These are phyloP conservation scores for Epinephelus moara DNA, from an alignment of 2,113 vertebrate genomes.

Conservation along the genomic window DNA sequence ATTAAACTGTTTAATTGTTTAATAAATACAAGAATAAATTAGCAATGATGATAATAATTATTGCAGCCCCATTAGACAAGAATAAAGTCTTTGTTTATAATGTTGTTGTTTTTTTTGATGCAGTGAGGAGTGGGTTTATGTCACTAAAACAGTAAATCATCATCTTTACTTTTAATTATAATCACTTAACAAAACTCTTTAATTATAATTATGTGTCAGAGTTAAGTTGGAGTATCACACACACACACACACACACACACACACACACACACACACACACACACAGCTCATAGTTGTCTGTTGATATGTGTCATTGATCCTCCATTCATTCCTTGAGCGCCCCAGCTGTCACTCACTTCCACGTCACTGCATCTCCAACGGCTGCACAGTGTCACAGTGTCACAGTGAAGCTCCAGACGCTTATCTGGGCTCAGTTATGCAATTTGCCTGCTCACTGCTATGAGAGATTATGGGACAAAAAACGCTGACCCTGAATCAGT, in stretches of 20 bases:
- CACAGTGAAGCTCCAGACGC: slow-evolving; percentile 6
- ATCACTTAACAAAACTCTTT: background rate
- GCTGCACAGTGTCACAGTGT: slow-evolving; percentile 40
- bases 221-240: background rate
- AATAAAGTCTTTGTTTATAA: too few relatives aligned
- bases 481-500: slow-evolving; percentile 30
- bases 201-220: too few relatives aligned
- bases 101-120: too few relatives aligned
- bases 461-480: background rate
- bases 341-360: slow-evolving; percentile 75
- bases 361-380: slow-evolving; percentile 65
- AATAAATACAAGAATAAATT: background rate
- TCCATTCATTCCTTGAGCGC: slow-evolving; percentile 59
- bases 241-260: background rate
- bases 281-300: slow-evolving; percentile 47
- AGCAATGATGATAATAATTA: background rate
- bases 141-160: too few relatives aligned
- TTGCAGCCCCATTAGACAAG: too few relatives aligned
- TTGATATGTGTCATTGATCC: slow-evolving; percentile 73
- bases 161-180: background rate
- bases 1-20: background rate
- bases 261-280: slow-evolving; percentile 23
- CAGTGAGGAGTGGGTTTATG: too few relatives aligned
- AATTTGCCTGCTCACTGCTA: slow-evolving; percentile 6
- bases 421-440: slow-evolving; percentile 18